Evolutionary conservation across 2,113 vertebrate species (phyloP).

Genomic region (Hemicordylus capensis): DNA sequence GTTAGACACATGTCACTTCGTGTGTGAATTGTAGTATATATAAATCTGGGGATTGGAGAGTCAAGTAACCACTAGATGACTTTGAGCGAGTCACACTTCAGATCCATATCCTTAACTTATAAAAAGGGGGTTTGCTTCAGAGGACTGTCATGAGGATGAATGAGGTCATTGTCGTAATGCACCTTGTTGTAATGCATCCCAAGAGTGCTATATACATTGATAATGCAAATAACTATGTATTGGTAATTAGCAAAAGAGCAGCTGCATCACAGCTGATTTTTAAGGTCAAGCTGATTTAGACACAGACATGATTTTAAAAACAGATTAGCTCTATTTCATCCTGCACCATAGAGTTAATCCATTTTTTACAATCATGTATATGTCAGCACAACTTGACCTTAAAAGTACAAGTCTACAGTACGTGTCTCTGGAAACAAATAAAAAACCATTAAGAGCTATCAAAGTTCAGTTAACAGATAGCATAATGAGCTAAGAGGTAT

Average conservation of each 20-base stretch:
- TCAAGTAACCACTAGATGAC: not conserved
- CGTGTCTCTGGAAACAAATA: not conserved
- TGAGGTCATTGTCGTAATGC: not conserved
- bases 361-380: too few relatives aligned
- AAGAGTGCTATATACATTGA: not conserved
- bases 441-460: not conserved
- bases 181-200: not conserved
- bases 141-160: not conserved
- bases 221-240: not conserved
- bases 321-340: too few relatives aligned
- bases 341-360: too few relatives aligned
- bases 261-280: not conserved
- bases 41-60: not conserved
- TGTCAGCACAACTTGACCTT: not conserved
- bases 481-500: conserved; percentile 12
- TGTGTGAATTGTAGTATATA: not conserved
- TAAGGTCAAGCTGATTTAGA: conserved; percentile 14
- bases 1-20: not conserved
- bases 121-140: not conserved
- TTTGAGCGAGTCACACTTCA: not conserved
- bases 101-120: not conserved
- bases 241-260: not conserved
- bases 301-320: too few relatives aligned
- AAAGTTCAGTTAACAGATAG: not conserved
- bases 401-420: not conserved